These are phyloP conservation scores for Abrostola tripartita DNA, from an alignment of 2,888 invertebrate genomes.

Conservation along the genomic window DNA sequence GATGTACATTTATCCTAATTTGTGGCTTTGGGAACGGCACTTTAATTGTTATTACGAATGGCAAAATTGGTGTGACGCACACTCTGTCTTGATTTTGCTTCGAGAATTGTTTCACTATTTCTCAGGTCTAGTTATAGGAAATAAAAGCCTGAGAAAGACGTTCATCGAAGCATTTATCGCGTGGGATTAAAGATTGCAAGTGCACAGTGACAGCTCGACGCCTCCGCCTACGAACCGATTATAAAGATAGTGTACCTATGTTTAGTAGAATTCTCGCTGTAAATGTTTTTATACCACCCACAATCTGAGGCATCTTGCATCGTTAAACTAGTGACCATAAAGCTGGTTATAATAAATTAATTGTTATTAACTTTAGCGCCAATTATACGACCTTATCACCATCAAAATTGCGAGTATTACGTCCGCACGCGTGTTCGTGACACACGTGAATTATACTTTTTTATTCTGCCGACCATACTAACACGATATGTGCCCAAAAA, in stretches of 20 bases:
- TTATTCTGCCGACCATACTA: conserved; percentile 47
- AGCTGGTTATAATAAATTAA: conserved; percentile 37
- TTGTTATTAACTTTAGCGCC: conserved; percentile 42
- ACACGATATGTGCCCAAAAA: conserved; percentile 48
- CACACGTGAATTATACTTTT: conserved; percentile 61
- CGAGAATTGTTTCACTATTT: conserved; percentile 34
- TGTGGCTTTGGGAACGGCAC: conserved; percentile 52
- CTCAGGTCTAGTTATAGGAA: conserved; percentile 27
- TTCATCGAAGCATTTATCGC: conserved; percentile 32
- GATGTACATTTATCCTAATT: conserved; percentile 63
- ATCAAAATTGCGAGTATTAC: conserved; percentile 53
- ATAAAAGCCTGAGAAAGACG: conserved; percentile 36
- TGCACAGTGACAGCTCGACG: conserved; percentile 33
- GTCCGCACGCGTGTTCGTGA: conserved; percentile 63
- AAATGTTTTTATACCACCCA: not conserved
- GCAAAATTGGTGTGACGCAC: conserved; percentile 37
- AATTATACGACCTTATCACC: conserved; percentile 39
- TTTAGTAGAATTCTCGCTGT: not conserved
- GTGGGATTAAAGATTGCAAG: conserved; percentile 45
- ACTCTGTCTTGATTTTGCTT: conserved; percentile 28
- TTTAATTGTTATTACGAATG: conserved; percentile 45
- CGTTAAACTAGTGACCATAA: conserved; percentile 18
- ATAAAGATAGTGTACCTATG: conserved; percentile 24
- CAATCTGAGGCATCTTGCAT: conserved; percentile 7
- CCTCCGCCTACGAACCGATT: conserved; percentile 28